phyloP scores from a whole-genome alignment of 92 coral and sea anemone species.

The Parazoanthus atlanticus region DNA sequence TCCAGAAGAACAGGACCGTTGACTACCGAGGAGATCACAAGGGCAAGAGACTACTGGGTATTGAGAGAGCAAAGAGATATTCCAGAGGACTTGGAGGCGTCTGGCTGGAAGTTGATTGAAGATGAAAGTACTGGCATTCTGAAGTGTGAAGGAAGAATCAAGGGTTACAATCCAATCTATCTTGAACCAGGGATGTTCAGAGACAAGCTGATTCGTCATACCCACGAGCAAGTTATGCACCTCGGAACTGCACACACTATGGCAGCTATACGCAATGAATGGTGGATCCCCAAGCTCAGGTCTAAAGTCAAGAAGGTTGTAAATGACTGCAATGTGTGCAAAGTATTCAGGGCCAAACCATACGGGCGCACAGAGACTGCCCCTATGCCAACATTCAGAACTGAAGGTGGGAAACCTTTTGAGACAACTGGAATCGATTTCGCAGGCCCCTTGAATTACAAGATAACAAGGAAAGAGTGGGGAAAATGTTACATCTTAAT shows the following conservation, averaged over 20 bases:
- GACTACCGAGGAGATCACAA: slow-evolving; percentile 52
- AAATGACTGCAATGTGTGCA: slow-evolving; percentile 2
- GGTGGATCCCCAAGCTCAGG: slow-evolving; percentile 5
- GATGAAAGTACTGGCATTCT: neutral
- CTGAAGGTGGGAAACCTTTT: slow-evolving; percentile 51
- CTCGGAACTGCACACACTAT: neutral
- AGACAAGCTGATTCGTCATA: slow-evolving; percentile 3
- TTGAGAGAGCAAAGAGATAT: slow-evolving; percentile 46
- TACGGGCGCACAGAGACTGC: neutral
- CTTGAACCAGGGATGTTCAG: neutral
- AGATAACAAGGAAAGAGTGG: too few relatives aligned
- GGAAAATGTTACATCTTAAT: slow-evolving; percentile 52
- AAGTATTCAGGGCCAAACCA: neutral
- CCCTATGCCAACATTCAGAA: neutral
- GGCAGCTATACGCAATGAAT: neutral
- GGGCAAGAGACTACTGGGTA: slow-evolving; percentile 49
- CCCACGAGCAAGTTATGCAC: slow-evolving; percentile 1
- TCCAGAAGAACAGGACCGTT: slow-evolving; percentile 49
- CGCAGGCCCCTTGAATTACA: slow-evolving; percentile 63
- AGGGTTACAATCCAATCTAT: neutral
- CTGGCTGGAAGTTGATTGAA: slow-evolving; percentile 1
- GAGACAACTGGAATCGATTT: slow-evolving; percentile 64
- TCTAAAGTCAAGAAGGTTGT: neutral
- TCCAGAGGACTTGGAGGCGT: neutral
- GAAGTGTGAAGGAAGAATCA: neutral